Base-by-base conservation (phyloP, 1,140 invertebrate genomes). In the Brachionus asplanchnoidis region DNA sequence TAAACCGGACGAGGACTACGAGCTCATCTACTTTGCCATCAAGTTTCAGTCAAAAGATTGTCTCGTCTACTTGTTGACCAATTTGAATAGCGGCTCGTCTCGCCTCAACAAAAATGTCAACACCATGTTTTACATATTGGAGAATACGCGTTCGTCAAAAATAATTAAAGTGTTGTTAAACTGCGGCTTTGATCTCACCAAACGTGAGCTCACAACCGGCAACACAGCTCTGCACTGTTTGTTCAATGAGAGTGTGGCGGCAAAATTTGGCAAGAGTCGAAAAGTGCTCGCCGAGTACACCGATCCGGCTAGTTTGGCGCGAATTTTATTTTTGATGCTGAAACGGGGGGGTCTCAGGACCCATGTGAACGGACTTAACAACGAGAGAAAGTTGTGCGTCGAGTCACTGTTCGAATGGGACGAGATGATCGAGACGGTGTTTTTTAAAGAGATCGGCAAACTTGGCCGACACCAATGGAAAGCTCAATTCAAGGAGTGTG, bases 61-160 rank as follows among this genome's bases (percentile, higher is more conserved):
- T 28, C 53, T 82, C 0, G 65, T 82, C 17, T 82, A 82, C 23
- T 40, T 82, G 20, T 11, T 82, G 14, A 40, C 79, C 32, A 77
- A 77, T 77, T 26, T 77, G 20, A 50, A 77, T 5, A 77, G 26
- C 8, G 40, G 32, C 23, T 65, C 53, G 1, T 44, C 11, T 20
- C 3, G 5, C 0, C 32, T 65, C 4, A 82, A 82, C 17, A 82
- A 68, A 20, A 82, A 82, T 56, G 53, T 82, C 1, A 60, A 82
- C 44, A 82, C 79, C 23, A 82, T 82, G 79, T 82, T 82, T 56
- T 82, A 82, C 79, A 82, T 82, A 42, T 65, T 82, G 65, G 79
- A 82, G 23, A 82, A 82, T 46, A 82, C 79, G 2, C 79, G 79
- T 11, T 82, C 79, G 12, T 82, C 79, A 17, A 60, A 82, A 82